Evolutionary conservation across 2,888 invertebrate species (phyloP).

Genomic region (Pomacea canaliculata): DNA sequence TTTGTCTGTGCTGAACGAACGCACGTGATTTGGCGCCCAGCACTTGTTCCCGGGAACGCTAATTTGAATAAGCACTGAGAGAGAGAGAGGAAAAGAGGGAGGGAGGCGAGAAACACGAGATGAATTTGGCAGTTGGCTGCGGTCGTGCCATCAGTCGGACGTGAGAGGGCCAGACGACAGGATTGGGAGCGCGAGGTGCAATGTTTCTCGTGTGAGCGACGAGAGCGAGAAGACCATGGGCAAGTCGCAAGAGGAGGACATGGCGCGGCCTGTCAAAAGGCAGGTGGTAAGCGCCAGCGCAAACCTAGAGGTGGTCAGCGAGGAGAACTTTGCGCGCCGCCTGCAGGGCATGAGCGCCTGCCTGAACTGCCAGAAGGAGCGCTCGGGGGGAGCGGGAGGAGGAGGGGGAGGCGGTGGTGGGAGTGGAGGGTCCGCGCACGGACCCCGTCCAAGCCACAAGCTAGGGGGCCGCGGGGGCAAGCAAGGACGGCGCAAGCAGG

Average conservation of each 20-base stretch:
- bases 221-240: constrained; percentile 22
- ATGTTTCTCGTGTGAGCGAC: too few relatives aligned
- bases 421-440: constrained; percentile 38
- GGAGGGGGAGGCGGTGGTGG: constrained; percentile 39
- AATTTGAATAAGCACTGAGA: too few relatives aligned
- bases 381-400: constrained; percentile 29
- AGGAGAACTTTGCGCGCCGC: constrained; percentile 51
- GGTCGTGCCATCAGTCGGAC: too few relatives aligned
- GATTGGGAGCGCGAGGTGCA: too few relatives aligned
- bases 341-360: constrained; percentile 57
- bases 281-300: constrained; percentile 53
- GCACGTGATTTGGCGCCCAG: too few relatives aligned
- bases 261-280: constrained; percentile 40
- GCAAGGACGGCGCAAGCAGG: constrained; percentile 30
- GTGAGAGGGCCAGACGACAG: too few relatives aligned
- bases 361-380: constrained; percentile 60
- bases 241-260: constrained; percentile 22
- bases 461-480: constrained; percentile 6
- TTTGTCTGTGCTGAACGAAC: too few relatives aligned
- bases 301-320: constrained; percentile 56
- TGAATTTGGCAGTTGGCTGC: too few relatives aligned
- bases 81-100: too few relatives aligned
- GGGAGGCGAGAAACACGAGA: too few relatives aligned
- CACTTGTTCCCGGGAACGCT: too few relatives aligned
- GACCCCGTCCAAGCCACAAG: background rate